Evolutionary conservation across 2,113 vertebrate genomes (phyloP), one percentile per base, ranked within the genome.

Genomic region (Aptenodytes forsteri): DNA sequence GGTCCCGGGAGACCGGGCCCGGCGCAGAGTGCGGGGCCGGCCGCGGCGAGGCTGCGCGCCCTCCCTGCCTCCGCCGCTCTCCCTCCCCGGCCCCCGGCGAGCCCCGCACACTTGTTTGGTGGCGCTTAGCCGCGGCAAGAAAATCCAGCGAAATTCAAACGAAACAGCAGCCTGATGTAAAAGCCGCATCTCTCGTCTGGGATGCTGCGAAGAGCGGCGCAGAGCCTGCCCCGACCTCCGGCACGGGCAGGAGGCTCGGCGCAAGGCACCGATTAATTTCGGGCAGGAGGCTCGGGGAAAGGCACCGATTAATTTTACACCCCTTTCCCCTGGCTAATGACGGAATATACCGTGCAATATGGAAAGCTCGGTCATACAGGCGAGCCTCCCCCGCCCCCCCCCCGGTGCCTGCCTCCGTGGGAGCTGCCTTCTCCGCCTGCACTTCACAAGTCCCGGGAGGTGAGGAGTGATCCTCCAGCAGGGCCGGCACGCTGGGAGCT

Each of bases 381-480:
- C 20, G 2, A 61, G 30, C 11, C 46, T 81, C 59, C 64, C 36
- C 71, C 10, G 0, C 26, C 27, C 55, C n/a, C 40, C 47, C 32
- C 40, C 13, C 5, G 9, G 36, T 30, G 87, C 64, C 90, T 93
- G 56, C 46, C 65, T 96, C 91, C 90, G 75, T 83, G 89, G 59
- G 93, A 97, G 95, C 97, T 94, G 79, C 72, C 90, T 94, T 86
- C 97, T 97, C 93, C 90, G 97, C 93, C 97, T 95, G 93, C 98
- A 98, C 97, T 97, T 97, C 97, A 93, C 96, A 98, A 97, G 97
- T 94, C 97, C 91, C 87, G 67, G 95, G 98, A 98, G 98, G 98
- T 98, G 98, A 97, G 96, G 98, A 98, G 95, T 98, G 98, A 98
- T 98, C 97, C 97, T 97, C 97, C 98, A 97, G 97, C 97, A 97